phyloP scores from a whole-genome alignment of 1,140 invertebrate genomes.

The honey bee (Apis mellifera) region DNA sequence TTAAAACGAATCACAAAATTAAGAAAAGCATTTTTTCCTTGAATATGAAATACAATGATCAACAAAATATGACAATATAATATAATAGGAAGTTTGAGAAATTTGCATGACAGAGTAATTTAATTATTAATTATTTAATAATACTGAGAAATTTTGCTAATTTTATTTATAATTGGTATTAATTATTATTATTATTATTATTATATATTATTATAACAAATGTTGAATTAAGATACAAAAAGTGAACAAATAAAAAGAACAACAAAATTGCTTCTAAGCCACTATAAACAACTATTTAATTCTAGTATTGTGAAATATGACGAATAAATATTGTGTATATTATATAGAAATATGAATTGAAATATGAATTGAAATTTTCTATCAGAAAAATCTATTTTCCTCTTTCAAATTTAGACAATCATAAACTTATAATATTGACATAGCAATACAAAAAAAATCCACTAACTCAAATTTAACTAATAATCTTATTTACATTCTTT shows the following conservation, averaged over 20 bases:
- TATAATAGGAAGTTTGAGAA: not conserved
- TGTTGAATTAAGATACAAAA: not conserved
- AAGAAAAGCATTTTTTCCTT: too few relatives aligned
- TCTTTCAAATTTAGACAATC: not conserved
- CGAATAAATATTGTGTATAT: not conserved
- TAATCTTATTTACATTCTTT: slow-evolving; percentile 18
- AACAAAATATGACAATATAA: not conserved
- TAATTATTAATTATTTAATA: not conserved
- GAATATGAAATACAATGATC: too few relatives aligned
- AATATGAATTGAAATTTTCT: not conserved
- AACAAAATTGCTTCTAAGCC: not conserved
- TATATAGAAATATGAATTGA: not conserved
- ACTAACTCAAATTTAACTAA: not conserved
- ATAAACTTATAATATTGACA: not conserved
- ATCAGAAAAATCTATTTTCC: not conserved
- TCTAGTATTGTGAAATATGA: not conserved
- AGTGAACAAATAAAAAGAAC: not conserved
- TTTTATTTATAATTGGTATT: slow-evolving; percentile 2
- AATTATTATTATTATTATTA: not conserved
- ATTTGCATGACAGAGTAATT: slow-evolving; percentile 15
- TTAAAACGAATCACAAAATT: not conserved
- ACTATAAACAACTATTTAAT: not conserved
- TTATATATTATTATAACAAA: not conserved
- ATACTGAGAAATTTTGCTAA: not conserved
- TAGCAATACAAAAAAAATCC: not conserved